phyloP scores from a whole-genome alignment of 2,113 vertebrate genomes.

The Triplophysa dalaica region DNA sequence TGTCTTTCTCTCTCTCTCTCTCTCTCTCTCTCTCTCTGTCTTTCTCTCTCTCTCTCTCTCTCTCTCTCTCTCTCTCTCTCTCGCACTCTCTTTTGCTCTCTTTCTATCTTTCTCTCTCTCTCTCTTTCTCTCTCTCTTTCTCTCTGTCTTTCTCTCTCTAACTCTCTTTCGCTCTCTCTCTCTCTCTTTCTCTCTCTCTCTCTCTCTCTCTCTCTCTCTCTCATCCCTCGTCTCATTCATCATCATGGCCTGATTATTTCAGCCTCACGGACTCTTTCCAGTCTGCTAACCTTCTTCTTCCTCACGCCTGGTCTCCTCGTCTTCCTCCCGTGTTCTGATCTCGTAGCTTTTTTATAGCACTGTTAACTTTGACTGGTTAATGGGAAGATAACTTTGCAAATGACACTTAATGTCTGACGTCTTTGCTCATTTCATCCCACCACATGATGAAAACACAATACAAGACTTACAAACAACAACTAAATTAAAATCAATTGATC shows the following conservation, averaged over 20 bases:
- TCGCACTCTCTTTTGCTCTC: slow-evolving; percentile 49
- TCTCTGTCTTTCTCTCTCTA: slow-evolving; percentile 53
- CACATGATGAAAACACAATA: too few species aligned
- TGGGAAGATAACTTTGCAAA: too few species aligned
- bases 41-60: slow-evolving; percentile 47
- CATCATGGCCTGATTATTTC: slow-evolving; percentile 78
- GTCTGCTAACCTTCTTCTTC: slow-evolving; percentile 60
- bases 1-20: slow-evolving; percentile 50
- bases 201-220: slow-evolving; percentile 48
- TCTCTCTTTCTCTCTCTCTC: slow-evolving; percentile 42
- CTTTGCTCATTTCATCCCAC: too few species aligned
- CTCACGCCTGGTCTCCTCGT: slow-evolving; percentile 41
- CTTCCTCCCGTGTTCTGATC: slow-evolving; percentile 32
- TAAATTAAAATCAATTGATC: too few species aligned
- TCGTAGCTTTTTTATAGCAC: background rate
- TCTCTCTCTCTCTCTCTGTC: slow-evolving; percentile 51
- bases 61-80: slow-evolving; percentile 48
- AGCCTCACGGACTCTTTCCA: slow-evolving; percentile 64
- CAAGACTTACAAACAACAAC: too few species aligned
- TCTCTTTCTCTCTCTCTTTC: slow-evolving; percentile 51
- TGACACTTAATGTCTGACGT: too few species aligned
- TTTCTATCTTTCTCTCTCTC: slow-evolving; percentile 49
- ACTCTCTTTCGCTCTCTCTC: slow-evolving; percentile 46
- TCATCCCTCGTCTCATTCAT: slow-evolving; percentile 72
- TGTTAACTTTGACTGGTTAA: too few species aligned